These are phyloP conservation scores for Euthynnus affinis DNA, from an alignment of 2,797 vertebrate species.

Conservation along the genomic window DNA sequence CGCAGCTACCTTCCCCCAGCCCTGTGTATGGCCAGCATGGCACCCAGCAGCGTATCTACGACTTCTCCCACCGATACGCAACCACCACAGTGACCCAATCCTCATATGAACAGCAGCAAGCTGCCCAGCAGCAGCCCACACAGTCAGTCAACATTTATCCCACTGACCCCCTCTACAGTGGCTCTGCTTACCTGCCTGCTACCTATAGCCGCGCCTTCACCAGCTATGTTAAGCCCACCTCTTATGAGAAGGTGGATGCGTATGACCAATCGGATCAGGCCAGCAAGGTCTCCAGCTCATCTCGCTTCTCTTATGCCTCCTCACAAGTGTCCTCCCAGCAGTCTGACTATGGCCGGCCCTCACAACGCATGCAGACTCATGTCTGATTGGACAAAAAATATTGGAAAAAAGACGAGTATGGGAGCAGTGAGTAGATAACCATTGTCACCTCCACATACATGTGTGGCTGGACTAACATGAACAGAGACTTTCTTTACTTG, in stretches of 20 bases:
- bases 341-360: constrained; percentile 89
- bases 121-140: constrained; percentile 78
- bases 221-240: constrained; percentile 90
- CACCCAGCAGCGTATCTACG: constrained; percentile 86
- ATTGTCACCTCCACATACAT: constrained; percentile 52
- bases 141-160: constrained; percentile 81
- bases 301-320: constrained; percentile 91
- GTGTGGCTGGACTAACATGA: constrained; percentile 74
- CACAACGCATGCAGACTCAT: constrained; percentile 94
- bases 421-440: constrained; percentile 62
- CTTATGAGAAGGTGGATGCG: constrained; percentile 89
- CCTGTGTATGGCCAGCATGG: constrained; percentile 87
- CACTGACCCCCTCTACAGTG: constrained; percentile 84
- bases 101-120: constrained; percentile 85
- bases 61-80: constrained; percentile 88
- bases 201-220: constrained; percentile 92
- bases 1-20: constrained; percentile 87
- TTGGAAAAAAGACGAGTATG: constrained; percentile 23
- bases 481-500: constrained; percentile 66
- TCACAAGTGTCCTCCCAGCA: constrained; percentile 89
- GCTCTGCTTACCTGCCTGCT: constrained; percentile 88
- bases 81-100: constrained; percentile 85
- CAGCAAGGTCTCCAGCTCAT: constrained; percentile 88
- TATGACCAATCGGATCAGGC: constrained; percentile 90
- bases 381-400: constrained; percentile 84